These are phyloP conservation scores for Rhopalosiphum padi DNA, from an alignment of 1,140 invertebrate genomes.

Conservation along the genomic window DNA sequence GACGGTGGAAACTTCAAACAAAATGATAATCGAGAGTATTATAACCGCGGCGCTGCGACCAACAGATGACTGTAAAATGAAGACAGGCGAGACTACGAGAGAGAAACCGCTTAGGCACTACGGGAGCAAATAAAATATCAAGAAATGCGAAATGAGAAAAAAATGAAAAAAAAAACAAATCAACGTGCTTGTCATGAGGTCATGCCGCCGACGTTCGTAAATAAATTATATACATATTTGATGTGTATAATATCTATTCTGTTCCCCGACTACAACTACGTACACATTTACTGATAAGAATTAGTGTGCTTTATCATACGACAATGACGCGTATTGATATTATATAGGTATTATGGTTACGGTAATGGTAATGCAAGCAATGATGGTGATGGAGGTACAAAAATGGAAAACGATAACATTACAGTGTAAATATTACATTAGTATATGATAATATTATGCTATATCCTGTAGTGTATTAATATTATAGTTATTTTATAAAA, in stretches of 20 bases:
- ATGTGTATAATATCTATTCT: neutral
- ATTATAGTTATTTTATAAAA: too few relatives aligned
- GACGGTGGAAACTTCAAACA: neutral
- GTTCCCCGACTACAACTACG: neutral
- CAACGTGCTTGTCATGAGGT: slow-evolving; percentile 55
- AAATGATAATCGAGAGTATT: neutral
- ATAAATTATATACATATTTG: neutral
- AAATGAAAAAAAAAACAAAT: slow-evolving; percentile 30
- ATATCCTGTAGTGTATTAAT: too few relatives aligned
- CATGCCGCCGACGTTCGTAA: slow-evolving; percentile 17
- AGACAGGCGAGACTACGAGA: too few relatives aligned
- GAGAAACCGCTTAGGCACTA: neutral
- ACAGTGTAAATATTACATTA: too few relatives aligned
- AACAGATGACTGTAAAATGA: neutral
- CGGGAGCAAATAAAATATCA: neutral
- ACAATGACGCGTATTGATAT: neutral
- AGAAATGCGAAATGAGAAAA: neutral
- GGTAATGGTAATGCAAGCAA: neutral
- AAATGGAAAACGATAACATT: neutral
- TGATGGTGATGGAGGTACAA: neutral
- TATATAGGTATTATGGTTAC: neutral
- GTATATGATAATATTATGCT: too few relatives aligned
- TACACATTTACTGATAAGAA: neutral
- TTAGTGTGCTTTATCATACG: neutral
- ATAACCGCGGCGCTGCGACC: neutral